Evolutionary conservation across 2,888 invertebrate species (phyloP), one percentile per base, ranked within the genome.

Genomic region (Nezara viridula): DNA sequence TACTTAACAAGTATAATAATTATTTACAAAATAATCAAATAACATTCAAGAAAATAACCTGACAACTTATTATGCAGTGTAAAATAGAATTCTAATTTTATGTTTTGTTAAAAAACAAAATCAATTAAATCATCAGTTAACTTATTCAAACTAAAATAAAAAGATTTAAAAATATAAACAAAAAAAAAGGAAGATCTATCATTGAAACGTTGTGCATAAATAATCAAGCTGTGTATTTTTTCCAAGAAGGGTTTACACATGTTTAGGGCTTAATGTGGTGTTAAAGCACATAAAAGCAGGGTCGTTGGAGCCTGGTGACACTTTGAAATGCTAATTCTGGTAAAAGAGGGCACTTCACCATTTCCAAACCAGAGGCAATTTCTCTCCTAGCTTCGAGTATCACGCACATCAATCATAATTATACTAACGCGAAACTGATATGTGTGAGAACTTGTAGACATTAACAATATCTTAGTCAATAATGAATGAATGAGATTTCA

Each of bases 301-400:
- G 66, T 37, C 66, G 37, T 73, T 73, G 66, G 19, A 73, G 37
- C 66, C 66, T 73, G 32, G 32, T 73, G 9, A 73, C 37, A 73
- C 66, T 73, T 37, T 73, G 66, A 73, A 73, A 73, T 73, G 66
- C 66, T 37, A 73, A 73, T 73, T 73, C 27, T 9, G 2, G 32
- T 73, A 73, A 37, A 73, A 73, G 66, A 73, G 66, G 66, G 66
- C 37, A 73, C 66, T 73, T 73, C 66, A 73, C 19, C 66, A 37
- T 37, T 37, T 73, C 66, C 66, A 73, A 73, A 73, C 66, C 66
- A 73, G 66, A 73, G 66, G 66, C 66, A 32, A 73, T 73, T 73
- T 73, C 66, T 37, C 32, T 73, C 32, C 37, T 27, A 5, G 16
- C 60, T 60, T 60, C 14, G 27, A 60, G 60, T 16, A 60, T 60